Evolutionary conservation across 2,797 vertebrate species (phyloP).

Genomic region (Odontamblyopus lacepedii): DNA sequence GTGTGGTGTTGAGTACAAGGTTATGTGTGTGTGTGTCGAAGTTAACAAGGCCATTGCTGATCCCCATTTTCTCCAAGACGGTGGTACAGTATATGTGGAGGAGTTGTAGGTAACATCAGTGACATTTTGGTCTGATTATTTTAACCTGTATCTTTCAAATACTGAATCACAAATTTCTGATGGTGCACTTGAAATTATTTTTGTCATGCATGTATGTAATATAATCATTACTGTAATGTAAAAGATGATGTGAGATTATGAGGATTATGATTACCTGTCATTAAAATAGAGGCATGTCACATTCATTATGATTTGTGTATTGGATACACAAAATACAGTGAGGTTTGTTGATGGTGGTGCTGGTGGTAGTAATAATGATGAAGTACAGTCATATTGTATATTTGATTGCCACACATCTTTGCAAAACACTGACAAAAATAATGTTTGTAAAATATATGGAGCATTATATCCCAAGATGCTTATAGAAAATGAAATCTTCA

Average conservation of each 20-base stretch:
- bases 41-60: constrained; percentile 1
- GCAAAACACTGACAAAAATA: background rate
- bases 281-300: constrained; percentile 27
- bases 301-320: constrained; percentile 24
- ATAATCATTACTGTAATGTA: constrained; percentile 35
- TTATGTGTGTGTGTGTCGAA: background rate
- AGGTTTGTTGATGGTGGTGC: background rate
- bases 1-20: background rate
- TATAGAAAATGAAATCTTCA: background rate
- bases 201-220: constrained; percentile 1
- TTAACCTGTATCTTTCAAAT: background rate
- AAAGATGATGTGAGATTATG: constrained; percentile 49
- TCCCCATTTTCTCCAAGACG: background rate
- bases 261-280: constrained; percentile 57
- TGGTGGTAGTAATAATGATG: background rate
- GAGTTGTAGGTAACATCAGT: background rate
- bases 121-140: constrained; percentile 11
- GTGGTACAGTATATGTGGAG: background rate
- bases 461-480: too few relatives aligned
- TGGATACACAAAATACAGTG: background rate
- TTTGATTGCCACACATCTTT: background rate
- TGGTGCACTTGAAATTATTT: constrained; percentile 18
- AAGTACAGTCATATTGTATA: background rate
- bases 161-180: background rate
- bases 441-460: too few relatives aligned